A percentile compares a stretch with the other conserved stretches of the same genome.
Conservation (phyloP, 2,888 invertebrate species). For the Iphiclides podalirius region DNA sequence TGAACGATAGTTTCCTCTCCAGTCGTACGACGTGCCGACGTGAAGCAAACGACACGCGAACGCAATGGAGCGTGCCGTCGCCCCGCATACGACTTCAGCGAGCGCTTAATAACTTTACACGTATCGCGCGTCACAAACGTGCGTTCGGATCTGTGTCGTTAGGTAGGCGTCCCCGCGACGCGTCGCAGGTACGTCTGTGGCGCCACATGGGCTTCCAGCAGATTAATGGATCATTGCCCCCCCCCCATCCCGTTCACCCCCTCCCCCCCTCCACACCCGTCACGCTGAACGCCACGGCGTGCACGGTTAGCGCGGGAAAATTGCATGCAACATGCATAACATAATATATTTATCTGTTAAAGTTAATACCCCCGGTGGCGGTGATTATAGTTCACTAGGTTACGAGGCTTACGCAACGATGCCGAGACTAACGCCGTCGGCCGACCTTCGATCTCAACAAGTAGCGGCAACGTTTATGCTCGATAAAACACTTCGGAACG, state of each 20-base stretch:
- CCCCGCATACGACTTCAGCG: conserved; percentile 24
- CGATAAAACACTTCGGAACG: conserved; percentile 78
- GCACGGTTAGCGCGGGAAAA: conserved; percentile 17
- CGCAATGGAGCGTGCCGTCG: conserved; percentile 22
- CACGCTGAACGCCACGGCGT: conserved; percentile 66
- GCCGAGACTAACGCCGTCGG: conserved; percentile 18
- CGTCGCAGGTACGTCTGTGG: conserved; percentile 80
- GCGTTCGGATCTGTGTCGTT: conserved; percentile 63
- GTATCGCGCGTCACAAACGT: conserved; percentile 57
- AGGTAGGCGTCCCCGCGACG: conserved; percentile 76
- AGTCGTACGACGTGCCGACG: conserved; percentile 10
- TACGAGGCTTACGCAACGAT: conserved; percentile 38
- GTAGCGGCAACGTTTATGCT: conserved; percentile 76
- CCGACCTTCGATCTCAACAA: conserved; percentile 76
- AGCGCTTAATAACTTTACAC: conserved; percentile 35
- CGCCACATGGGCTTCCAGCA: conserved; percentile 90
- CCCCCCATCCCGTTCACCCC: conserved; percentile 49
- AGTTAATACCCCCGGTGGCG: too few relatives aligned
- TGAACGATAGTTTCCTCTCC: conserved; percentile 3
- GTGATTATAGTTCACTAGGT: too few relatives aligned
- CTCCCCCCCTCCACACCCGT: too few relatives aligned
- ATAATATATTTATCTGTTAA: too few relatives aligned
- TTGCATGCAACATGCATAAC: too few relatives aligned
- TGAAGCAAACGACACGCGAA: conserved; percentile 23
- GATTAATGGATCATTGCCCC: conserved; percentile 92